A percentile compares a stretch with the other conserved stretches of the same genome.
These are phyloP conservation scores for Diadegma fenestrale DNA, from an alignment of 2,888 invertebrate genomes.

Conservation along the genomic window DNA sequence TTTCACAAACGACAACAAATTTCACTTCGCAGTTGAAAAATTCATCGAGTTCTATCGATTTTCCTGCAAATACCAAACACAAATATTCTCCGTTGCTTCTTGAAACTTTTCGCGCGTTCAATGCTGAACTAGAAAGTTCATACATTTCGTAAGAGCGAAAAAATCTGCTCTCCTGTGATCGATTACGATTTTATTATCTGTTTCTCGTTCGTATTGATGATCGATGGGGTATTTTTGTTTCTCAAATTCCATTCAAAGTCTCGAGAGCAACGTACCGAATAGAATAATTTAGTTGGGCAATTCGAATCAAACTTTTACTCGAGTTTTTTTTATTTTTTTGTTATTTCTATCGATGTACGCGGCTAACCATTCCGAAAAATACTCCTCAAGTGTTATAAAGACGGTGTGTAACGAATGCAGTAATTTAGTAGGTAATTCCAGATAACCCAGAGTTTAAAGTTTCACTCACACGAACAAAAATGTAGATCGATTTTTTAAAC, in stretches of 20 bases:
- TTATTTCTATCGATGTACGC: background rate
- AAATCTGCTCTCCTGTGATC: background rate
- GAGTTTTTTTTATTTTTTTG: background rate
- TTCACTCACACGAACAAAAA: background rate
- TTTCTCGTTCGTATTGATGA: slow-evolving; percentile 6
- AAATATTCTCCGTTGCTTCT: background rate
- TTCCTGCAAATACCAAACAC: background rate
- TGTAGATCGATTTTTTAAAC: slow-evolving; percentile 37
- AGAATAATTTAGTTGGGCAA: background rate
- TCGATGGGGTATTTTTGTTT: background rate
- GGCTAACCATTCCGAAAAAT: background rate
- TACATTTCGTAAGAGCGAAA: background rate
- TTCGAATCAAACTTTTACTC: background rate
- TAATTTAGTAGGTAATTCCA: slow-evolving; percentile 8
- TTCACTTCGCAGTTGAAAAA: background rate
- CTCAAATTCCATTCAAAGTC: background rate
- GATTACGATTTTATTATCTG: background rate
- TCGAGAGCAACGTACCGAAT: background rate
- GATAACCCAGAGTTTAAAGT: slow-evolving; percentile 1
- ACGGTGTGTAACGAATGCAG: background rate
- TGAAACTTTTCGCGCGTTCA: background rate
- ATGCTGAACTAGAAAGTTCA: background rate
- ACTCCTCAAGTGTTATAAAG: background rate
- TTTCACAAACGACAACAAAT: background rate
- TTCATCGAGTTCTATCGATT: background rate